Evolutionary conservation across 2,113 vertebrate species (phyloP), one percentile per base, ranked within the genome.

Genomic region (Asarcornis scutulata): DNA sequence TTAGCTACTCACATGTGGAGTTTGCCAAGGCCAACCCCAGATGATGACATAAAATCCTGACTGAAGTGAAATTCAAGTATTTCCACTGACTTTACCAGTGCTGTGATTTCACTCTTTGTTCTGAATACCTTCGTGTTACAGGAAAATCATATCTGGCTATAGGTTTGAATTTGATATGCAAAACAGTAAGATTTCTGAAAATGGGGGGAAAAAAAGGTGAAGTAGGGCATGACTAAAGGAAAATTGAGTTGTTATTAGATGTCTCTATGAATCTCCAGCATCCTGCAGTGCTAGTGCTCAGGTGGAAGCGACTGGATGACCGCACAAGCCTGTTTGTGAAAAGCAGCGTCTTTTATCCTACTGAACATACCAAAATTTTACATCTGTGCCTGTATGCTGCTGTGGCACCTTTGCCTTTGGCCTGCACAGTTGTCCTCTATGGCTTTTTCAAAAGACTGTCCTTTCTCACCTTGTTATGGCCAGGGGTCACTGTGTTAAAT

Each of bases 1-100:
- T 80, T 80, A 88, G 44, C 59, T 81, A 42, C 55, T 77, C 59
- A 44, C 3, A 1, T 67, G 7, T 67, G 16, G 36, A 72, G 68
- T 60, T 82, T 87, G 64, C 46, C 81, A 69, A 91, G 42, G 42
- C 50, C 69, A 77, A 72, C 36, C 32, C n/a, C 59, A 87, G 76
- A 56, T n/a, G 46, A 22, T 59, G 60, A 93, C 40, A 60, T 38
- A 74, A 93, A 91, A 60, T 48, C 55, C 40, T 92, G 68, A 18
- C 68, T 91, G 64, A 84, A 93, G 92, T 55, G 6, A 63, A 77
- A 86, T 86, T 66, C 20, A n/a, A 23, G 11, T 63, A 34, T 64
- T 86, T 86, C 38, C 46, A 71, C 36, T 6, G 0, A 75, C 32
- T 29, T 67, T 83, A 90, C 8, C 55, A 53, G 36, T 27, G 36